Base-by-base conservation (phyloP, 2,797 vertebrate genomes). In the Morelia viridis region DNA sequence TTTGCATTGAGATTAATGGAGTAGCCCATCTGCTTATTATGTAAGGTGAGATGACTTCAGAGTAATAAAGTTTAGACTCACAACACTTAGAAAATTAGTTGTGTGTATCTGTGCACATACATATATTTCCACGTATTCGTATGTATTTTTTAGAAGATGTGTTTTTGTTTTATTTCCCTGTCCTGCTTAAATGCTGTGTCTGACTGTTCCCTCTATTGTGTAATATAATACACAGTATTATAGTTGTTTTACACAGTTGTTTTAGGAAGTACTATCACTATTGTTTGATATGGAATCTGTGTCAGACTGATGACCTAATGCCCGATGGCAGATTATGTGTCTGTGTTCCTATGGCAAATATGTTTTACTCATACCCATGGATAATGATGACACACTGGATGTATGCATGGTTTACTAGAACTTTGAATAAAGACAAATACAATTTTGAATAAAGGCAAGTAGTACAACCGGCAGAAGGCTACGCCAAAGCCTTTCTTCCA, bases 271-370 rank as follows among this genome's bases (percentile, higher is more conserved):
- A 89, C 60, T 93, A 84, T 93, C 58, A 28, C 89, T 92, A 89
- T 93, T 96, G 91, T 65, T 6, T 61, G 91, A 94, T 89, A 91
- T 95, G 93, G 94, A 94, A 96, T 96, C 95, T 95, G 94, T 96
- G 95, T 93, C 93, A 96, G 94, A 91, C 92, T 46, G 93, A 95
- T 96, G 94, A 94, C 87, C 92, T 94, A 92, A 93, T 83, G 5
- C 17, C 28, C 89, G 94, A 94, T 96, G 91, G 91, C 92, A 90
- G 26, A 9, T 93, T 80, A 91, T 93, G 85, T 0, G 0, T 84
- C 28, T 4, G 0, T 92, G 76, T 94, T 95, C 31, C 71, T 89
- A 84, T 92, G 96, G 56, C 80, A 93, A 95, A 22, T 53, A 4
- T 71, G 57, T 96, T 95, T 85, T n/a, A 93, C 91, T 86, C 31